A percentile compares a stretch with the other conserved stretches of the same genome.
Conservation (phyloP, 2,797 vertebrate species). For the Bradypus variegatus region DNA sequence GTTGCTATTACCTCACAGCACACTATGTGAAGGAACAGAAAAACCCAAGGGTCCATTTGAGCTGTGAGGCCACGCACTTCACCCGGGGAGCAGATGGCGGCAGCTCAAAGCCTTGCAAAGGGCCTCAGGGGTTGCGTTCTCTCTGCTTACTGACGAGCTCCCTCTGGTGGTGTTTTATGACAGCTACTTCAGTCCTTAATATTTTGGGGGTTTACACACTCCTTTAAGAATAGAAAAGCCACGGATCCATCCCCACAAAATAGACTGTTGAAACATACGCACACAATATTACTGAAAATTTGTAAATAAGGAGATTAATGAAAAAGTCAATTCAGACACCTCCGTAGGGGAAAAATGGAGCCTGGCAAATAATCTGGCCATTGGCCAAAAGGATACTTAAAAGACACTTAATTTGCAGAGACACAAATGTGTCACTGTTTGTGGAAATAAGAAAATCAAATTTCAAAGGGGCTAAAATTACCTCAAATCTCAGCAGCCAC, state of each 20-base stretch:
- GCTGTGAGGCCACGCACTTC: background rate
- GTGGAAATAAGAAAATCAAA: background rate
- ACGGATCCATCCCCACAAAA: background rate
- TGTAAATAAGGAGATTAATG: background rate
- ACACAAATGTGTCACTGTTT: background rate
- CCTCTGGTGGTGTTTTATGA: background rate
- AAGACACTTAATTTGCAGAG: background rate
- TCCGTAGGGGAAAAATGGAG: background rate
- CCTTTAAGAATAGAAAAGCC: background rate
- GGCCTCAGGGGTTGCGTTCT: background rate
- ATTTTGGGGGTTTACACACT: background rate
- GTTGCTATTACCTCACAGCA: background rate
- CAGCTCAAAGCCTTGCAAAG: fast-evolving
- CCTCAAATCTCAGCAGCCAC: background rate
- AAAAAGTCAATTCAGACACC: background rate
- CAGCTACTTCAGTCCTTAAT: background rate
- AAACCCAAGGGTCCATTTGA: background rate
- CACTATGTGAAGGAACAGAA: background rate
- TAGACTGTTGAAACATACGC: background rate
- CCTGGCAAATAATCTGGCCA: background rate
- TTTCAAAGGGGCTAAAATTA: background rate
- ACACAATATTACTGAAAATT: background rate
- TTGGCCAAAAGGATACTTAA: background rate
- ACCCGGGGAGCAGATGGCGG: background rate
- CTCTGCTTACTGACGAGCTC: background rate